Base-by-base conservation (phyloP, 2,113 vertebrate genomes). In the Pseudonaja textilis region DNA sequence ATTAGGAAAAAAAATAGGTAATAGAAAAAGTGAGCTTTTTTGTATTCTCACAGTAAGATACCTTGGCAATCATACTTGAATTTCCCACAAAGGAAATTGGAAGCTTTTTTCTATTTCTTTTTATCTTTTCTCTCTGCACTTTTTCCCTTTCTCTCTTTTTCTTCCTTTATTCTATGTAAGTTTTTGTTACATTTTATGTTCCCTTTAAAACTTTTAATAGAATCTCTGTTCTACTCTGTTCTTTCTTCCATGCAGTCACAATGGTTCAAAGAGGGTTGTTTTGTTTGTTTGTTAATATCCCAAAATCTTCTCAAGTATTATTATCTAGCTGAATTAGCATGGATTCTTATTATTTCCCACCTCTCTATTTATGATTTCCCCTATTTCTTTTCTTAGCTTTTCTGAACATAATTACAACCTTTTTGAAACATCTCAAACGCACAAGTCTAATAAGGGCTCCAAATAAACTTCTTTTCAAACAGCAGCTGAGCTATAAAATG, bases 361-460 rank as follows among this genome's bases (percentile, higher is more conserved):
- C 0, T 34, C 61, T 8, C 18, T 0, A 0, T 34, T 86, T 86
- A 85, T 89, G 88, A 42, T 25, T 45, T 26, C 9, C 14, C 4
- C 8, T 45, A 29, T 55, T 92, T 47, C 88, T 45, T 87, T 4
- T 0, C 54, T 90, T 45, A 92, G 91, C 55, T 89, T 85, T 87
- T 7, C 47, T 90, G 87, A 85, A 54, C 69, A 9, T 8, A 29
- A 89, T 85, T 34, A 18, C 0, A 45, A 7, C 88, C 93, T 45
- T 39, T n/a, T 47, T 0, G 89, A 10, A 87, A n/a, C 81, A 5
- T 89, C n/a, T 34, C 0, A 0, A 52, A 2, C 0, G 45, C 1
- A 25, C n/a, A 0, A 85, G 89, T 55, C 52, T 10, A 85, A 47
- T 6, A 54, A 50, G 69, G 74, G 25, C 92, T 93, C 91, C 14